Base-by-base conservation (phyloP, 2,113 vertebrate species). In the Toxostoma redivivum region DNA sequence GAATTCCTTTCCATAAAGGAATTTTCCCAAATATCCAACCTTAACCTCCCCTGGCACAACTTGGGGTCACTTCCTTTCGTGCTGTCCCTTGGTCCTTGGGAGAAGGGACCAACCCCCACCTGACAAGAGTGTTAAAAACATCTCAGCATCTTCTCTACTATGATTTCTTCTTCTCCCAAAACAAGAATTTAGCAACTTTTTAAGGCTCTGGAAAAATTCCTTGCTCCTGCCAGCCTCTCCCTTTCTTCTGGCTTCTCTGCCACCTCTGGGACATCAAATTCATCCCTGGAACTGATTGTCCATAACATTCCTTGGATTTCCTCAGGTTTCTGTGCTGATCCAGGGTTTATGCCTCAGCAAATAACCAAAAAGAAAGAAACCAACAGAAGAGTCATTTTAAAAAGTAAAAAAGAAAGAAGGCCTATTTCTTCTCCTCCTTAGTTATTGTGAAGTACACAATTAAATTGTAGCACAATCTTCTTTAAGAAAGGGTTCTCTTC, bases 361-460 rank as follows among this genome's bases (percentile, higher is more conserved):
- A 69, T 13, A 42, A 17, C 7, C 9, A 80, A 19, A 71, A 48
- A 33, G 5, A 67, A 61, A 57, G 5, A 85, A 86, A 57, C 1
- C 24, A 54, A 10, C 11, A 12, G 10, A 22, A 13, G 37, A 61
- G 10, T 28, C 0, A 19, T n/a, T 31, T 54, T 7, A 2, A n/a
- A 56, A n/a, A 53, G 17, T 4, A 7, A 27, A 35, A n/a, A 66
- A 27, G n/a, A 27, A 24, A 30, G 47, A 73, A 5, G 0, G 3
- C 13, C 4, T 24, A 18, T 65, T 57, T 51, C n/a, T 53, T 38
- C 20, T 57, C 8, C 12, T 58, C 18, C 20, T 54, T 7, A 28
- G 16, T 24, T 74, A 28, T 1, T 5, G 12, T 4, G 28, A 18
- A 70, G 27, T 5, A 37, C 11, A 47, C 20, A 19, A 47, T 16